Conservation (phyloP, 2,113 vertebrate species). For the human region GRCh38 chr4:35837501-35838000, state of each 20-base stretch:
- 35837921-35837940: not conserved
- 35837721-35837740: constrained; percentile 7
- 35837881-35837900: not conserved
- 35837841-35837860: not conserved
- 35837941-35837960: not conserved
- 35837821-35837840: not conserved
- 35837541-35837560: not conserved
- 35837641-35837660: not conserved
- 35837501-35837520: not conserved
- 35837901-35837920: not conserved
- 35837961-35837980: not conserved
- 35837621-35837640: not conserved
- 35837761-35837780: not conserved
- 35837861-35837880: not conserved
- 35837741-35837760: not conserved
- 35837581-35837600: not conserved
- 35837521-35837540: not conserved
- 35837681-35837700: not conserved
- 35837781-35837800: not conserved
- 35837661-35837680: not conserved
- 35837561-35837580: not conserved
- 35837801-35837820: not conserved
- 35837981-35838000: not conserved
- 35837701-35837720: not conserved
- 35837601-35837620: not conserved